Percentiles rank a stretch among this genome's conserved stretches.
Conservation (phyloP, 1,140 invertebrate species). For the Nephotettix cincticeps region DNA sequence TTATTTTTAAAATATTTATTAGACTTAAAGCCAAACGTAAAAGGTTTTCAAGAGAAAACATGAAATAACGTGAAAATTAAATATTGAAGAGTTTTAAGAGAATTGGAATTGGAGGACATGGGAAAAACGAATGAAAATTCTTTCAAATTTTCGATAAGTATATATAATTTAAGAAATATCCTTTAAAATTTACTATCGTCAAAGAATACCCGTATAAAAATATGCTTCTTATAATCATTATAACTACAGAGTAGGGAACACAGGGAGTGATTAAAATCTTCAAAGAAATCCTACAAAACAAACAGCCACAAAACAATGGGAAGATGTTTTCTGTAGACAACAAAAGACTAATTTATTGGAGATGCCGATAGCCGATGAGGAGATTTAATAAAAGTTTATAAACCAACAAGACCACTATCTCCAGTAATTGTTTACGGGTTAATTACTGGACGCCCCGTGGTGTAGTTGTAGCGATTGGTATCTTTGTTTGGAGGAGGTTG, state of each 20-base stretch:
- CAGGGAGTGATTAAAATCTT: not conserved
- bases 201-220: no score
- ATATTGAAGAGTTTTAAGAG: no score
- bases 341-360: conserved; percentile 2
- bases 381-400: not conserved
- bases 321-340: not conserved
- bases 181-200: no score
- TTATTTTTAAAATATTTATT: no score
- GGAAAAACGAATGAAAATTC: no score
- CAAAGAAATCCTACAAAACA: not conserved
- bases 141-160: no score
- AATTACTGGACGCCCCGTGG: conserved; percentile 10
- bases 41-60: no score
- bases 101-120: no score
- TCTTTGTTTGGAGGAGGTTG: not conserved
- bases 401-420: conserved; percentile 4
- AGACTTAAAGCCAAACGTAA: no score
- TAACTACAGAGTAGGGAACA: not conserved
- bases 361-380: not conserved
- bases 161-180: no score
- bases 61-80: no score
- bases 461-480: not conserved
- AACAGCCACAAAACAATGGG: conserved; percentile 9
- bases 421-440: conserved; percentile 13
- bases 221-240: no score